Evolutionary conservation across 2,797 vertebrate species (phyloP), one percentile per base, ranked within the genome.

Genomic region (Cuniculus paca): DNA sequence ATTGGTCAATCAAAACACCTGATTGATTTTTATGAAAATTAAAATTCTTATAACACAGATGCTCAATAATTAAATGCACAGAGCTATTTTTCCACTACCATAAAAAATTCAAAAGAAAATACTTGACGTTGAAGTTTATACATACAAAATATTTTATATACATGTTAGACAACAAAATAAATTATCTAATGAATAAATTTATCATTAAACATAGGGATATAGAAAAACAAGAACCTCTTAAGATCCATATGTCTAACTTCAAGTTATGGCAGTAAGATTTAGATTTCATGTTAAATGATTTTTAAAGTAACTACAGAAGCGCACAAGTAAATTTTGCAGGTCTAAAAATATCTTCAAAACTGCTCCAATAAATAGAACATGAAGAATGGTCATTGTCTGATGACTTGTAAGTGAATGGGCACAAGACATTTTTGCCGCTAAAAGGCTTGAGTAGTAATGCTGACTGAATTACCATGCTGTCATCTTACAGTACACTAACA

Each of bases 11-110:
- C 42, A 54, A 92, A 90, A 26, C 31, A 75, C 7, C 28, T 79
- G 52, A 50, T 34, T 90, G 19, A 56, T 63, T 90, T 96, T 83
- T 90, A 83, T 74, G 34, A 81, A 86, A 60, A 79, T 74, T 74
- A 86, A 87, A 54, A 80, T 19, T 87, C 94, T 58, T 58, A 63
- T 1, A 94, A 45, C 36, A 42, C 36, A 92, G 61, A 87, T 39
- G 20, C 63, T 91, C 42, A 61, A 68, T 65, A 79, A 61, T 58
- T 82, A 95, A 94, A 93, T 10, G 17, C 2, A 63, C 3, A 85
- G 93, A 89, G 54, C 58, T 56, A 42, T 61, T 81, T 93, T 68
- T 17, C 78, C 45, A 77, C 39, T 12, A 45, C 81, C 93, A 45
- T 75, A 84, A 94, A 85, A 26, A 45, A 58, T 42, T 56, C 28